Percentiles rank a stretch among this genome's conserved stretches.
Evolutionary conservation across 2,797 vertebrate species (phyloP).

Genomic region (Thunnus albacares): DNA sequence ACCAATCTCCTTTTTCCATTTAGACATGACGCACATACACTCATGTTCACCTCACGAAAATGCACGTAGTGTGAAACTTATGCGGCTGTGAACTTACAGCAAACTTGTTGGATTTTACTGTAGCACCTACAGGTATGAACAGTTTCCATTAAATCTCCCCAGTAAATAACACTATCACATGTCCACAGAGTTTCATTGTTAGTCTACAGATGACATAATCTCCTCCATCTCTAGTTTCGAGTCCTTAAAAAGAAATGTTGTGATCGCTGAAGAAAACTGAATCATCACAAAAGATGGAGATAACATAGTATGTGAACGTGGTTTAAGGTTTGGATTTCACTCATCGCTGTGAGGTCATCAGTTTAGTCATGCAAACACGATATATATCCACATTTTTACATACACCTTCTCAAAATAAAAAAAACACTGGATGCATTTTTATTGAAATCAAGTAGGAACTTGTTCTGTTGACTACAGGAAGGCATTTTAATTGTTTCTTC

Average conservation of each 20-base stretch:
- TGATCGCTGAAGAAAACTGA: conserved; percentile 31
- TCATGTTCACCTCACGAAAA: conserved; percentile 19
- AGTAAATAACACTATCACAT: conserved; percentile 48
- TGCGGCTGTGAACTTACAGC: conserved; percentile 30
- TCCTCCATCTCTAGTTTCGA: conserved; percentile 50
- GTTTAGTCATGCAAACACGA: conserved; percentile 7
- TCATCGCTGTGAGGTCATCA: background rate
- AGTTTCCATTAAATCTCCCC: conserved; percentile 25
- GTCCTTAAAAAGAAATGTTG: conserved; percentile 35
- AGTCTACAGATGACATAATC: conserved; percentile 55
- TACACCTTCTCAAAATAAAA: conserved; percentile 7
- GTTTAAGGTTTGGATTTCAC: conserved; percentile 3
- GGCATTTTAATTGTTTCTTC: background rate
- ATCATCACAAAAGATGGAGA: conserved; percentile 30
- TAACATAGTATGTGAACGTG: conserved; percentile 41
- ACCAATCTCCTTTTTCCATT: background rate
- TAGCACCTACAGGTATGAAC: conserved; percentile 30
- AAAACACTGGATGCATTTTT: conserved; percentile 8
- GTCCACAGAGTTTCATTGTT: conserved; percentile 26
- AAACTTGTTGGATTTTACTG: conserved; percentile 37
- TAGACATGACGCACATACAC: background rate
- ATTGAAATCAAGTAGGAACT: conserved; percentile 22
- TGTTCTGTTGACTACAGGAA: background rate
- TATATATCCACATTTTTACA: background rate
- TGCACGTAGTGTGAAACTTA: conserved; percentile 16